Evolutionary conservation across 2,888 invertebrate genomes (phyloP).

Genomic region (Mechanitis mazaeus): DNA sequence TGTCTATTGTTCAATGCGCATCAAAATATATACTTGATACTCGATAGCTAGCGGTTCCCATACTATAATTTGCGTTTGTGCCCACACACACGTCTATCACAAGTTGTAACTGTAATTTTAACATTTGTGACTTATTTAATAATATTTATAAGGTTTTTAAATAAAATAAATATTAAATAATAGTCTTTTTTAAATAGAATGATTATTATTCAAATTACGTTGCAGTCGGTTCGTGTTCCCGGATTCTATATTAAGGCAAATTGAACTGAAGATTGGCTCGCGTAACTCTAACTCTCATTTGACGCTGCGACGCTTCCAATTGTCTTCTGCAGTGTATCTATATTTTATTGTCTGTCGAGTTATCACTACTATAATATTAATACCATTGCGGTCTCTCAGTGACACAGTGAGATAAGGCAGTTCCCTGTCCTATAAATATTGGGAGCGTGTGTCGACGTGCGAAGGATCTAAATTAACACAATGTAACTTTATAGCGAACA

Average conservation of each 20-base stretch:
- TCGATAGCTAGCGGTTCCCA: constrained; percentile 12
- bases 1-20: constrained; percentile 29
- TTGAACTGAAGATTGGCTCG: constrained; percentile 68
- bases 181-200: not conserved
- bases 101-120: constrained; percentile 5
- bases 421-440: constrained; percentile 22
- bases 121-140: constrained; percentile 7
- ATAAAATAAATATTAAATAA: not conserved
- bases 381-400: constrained; percentile 19
- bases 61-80: constrained; percentile 21
- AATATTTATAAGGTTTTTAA: not conserved
- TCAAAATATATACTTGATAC: constrained; percentile 16
- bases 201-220: constrained; percentile 15
- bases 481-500: no score
- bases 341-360: constrained; percentile 57
- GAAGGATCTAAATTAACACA: no score
- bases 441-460: no score
- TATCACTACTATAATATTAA: constrained; percentile 48
- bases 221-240: constrained; percentile 40
- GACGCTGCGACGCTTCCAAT: constrained; percentile 68
- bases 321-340: constrained; percentile 51
- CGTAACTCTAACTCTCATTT: constrained; percentile 60
- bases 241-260: constrained; percentile 69
- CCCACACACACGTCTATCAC: constrained; percentile 17
- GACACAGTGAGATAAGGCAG: constrained; percentile 31